Evolutionary conservation across 2,797 vertebrate genomes (phyloP).

Genomic region (Phataginus tetradactyla): DNA sequence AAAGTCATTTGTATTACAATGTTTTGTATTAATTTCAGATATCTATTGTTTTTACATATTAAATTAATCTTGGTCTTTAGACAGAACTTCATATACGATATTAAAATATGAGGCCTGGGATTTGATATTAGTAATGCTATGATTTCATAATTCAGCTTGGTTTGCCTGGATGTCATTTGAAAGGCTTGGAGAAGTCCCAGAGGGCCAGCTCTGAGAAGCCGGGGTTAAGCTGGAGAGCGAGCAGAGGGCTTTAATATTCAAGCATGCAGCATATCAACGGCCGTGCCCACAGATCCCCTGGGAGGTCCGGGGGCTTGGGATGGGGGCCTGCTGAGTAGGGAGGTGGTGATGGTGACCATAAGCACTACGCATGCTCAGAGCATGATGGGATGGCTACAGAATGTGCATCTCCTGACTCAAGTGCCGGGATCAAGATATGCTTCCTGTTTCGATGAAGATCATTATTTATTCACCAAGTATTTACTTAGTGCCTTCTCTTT

Average conservation of each 20-base stretch:
- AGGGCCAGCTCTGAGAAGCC: not conserved
- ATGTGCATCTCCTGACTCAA: not conserved
- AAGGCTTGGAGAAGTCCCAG: constrained; percentile 58
- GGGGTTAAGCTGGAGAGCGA: constrained; percentile 27
- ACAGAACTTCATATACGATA: constrained; percentile 71
- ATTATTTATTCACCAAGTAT: not conserved
- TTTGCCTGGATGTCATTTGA: constrained; percentile 40
- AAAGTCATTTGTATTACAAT: constrained; percentile 84
- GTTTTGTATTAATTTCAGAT: constrained; percentile 85
- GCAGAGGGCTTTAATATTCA: constrained; percentile 31
- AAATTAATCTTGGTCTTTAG: constrained; percentile 84
- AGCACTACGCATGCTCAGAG: not conserved
- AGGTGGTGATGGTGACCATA: not conserved
- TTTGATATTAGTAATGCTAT: constrained; percentile 66
- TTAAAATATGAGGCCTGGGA: constrained; percentile 75
- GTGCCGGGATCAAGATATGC: not conserved
- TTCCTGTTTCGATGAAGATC: not conserved
- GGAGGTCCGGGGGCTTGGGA: not conserved
- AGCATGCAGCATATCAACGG: not conserved
- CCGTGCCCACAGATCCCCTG: not conserved
- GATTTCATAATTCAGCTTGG: constrained; percentile 71
- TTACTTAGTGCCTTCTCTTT: not conserved
- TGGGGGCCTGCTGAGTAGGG: not conserved
- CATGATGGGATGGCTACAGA: not conserved
- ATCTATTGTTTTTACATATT: constrained; percentile 88